phyloP scores from a whole-genome alignment of 2,888 invertebrate genomes.

The Microchrysa polita region DNA sequence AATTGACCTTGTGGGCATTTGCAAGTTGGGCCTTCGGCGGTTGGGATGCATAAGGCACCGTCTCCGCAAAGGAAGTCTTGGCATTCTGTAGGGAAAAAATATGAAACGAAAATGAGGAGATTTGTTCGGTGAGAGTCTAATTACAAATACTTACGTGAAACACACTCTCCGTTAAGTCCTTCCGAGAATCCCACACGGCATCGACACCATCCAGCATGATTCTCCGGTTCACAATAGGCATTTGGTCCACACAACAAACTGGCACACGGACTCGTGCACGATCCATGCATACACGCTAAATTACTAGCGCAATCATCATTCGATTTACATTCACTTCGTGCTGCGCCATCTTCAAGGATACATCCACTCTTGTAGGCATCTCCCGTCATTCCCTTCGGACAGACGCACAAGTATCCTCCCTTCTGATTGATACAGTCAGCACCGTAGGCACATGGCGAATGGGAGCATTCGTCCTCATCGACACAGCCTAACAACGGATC shows the following conservation, averaged over 20 bases:
- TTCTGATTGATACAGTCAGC: slow-evolving; percentile 88
- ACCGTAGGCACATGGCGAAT: slow-evolving; percentile 86
- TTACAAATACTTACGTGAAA: slow-evolving; percentile 72
- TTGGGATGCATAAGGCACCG: slow-evolving; percentile 87
- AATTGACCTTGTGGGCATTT: slow-evolving; percentile 86
- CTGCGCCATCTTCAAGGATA: slow-evolving; percentile 68
- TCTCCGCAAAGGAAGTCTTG: slow-evolving; percentile 76
- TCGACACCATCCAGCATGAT: slow-evolving; percentile 89
- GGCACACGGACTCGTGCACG: slow-evolving; percentile 84
- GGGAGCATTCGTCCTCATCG: slow-evolving; percentile 87
- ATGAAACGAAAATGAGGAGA: slow-evolving; percentile 8
- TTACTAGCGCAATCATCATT: slow-evolving; percentile 84
- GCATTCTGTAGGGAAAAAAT: slow-evolving; percentile 54
- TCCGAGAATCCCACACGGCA: slow-evolving; percentile 85
- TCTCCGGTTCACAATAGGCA: slow-evolving; percentile 87
- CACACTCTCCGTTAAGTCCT: slow-evolving; percentile 81
- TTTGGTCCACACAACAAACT: slow-evolving; percentile 82
- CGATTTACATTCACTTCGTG: slow-evolving; percentile 73
- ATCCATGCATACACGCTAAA: slow-evolving; percentile 79
- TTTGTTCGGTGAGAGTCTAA: slow-evolving; percentile 19
- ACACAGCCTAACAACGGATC: slow-evolving; percentile 85
- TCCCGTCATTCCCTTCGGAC: slow-evolving; percentile 83
- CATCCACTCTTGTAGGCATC: slow-evolving; percentile 88
- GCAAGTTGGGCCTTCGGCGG: slow-evolving; percentile 85
- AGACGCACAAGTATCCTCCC: slow-evolving; percentile 86